Base-by-base conservation (phyloP, 1,140 invertebrate genomes). In the Globodera ellingtonae region DNA sequence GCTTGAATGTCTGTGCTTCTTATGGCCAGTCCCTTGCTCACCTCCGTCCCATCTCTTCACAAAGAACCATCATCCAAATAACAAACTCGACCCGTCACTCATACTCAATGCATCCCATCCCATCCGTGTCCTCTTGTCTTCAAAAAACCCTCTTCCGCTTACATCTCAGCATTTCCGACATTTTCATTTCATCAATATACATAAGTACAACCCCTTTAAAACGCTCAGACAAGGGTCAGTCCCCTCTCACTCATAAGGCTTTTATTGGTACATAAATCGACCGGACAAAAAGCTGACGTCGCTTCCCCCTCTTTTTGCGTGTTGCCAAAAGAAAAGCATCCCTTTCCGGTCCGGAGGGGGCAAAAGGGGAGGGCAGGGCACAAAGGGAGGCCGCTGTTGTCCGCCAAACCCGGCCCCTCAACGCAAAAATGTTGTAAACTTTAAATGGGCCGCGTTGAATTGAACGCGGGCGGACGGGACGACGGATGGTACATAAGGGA, bases 401-500 rank as follows among this genome's bases (percentile, higher is more conserved):
- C 18, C 21, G 21, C 67, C 46, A 13, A 35, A 35, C 35, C 67
- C 46, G 15, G n/a, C n/a, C 13, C 67, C 21, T 4, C 67, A 9
- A 18, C 35, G n/a, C 35, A 70, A 70, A 70, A 70, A n/a, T 62
- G 10, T 13, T 62, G 56, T 62, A 52, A 62, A 70, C 67, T 70
- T 70, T 70, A 70, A 70, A 70, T 70, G 67, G 67, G n/a, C 13
- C 24, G 67, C 67, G n/a, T 35, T 47, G 46, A 47, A 44, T 10
- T 44, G 67, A 47, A 21, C n/a, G 66, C 7, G 66, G 66, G 6
- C 6, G 18, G 15, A 62, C 56, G 56, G 56, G 15, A 9, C 8
- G 13, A 52, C 52, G 56, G 56, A 62, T 62, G 67, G 67, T 21
- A 18, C 8, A 13, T 9, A 18, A 65, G 59, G 59, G n/a, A 21